A percentile compares a stretch with the other conserved stretches of the same genome.
Evolutionary conservation across 2,888 invertebrate genomes (phyloP).

Genomic region (Pherbina coryleti): DNA sequence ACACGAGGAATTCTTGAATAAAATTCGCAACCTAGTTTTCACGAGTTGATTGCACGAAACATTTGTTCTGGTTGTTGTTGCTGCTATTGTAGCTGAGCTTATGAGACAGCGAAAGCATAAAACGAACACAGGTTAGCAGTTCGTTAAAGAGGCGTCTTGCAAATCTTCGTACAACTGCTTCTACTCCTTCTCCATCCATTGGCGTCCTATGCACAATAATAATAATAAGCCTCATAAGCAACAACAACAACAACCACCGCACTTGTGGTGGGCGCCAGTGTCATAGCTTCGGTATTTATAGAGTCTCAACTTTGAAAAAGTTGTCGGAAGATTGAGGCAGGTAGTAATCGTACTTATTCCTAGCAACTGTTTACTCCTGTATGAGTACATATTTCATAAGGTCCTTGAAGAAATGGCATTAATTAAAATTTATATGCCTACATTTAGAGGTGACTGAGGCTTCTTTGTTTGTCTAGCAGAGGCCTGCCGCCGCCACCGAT

Average conservation of each 20-base stretch:
- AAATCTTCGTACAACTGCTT: neutral
- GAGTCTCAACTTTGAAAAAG: no score
- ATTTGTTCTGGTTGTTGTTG: slow-evolving; percentile 40
- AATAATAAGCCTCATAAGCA: no score
- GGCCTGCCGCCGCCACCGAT: neutral
- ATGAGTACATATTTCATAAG: neutral
- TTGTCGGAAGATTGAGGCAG: neutral
- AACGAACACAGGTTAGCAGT: slow-evolving; percentile 44
- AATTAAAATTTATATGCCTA: slow-evolving; percentile 16
- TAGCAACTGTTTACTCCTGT: neutral
- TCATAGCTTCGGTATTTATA: no score
- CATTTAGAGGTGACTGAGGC: slow-evolving; percentile 8
- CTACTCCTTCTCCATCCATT: neutral
- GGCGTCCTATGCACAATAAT: no score
- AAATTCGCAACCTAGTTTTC: slow-evolving; percentile 46
- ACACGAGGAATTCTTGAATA: slow-evolving; percentile 12
- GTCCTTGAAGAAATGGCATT: slow-evolving; percentile 20
- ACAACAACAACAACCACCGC: no score
- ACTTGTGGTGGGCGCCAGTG: no score
- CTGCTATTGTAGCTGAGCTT: slow-evolving; percentile 40
- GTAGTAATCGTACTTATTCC: neutral
- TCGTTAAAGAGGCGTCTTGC: neutral
- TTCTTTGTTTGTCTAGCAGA: neutral
- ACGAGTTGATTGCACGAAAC: slow-evolving; percentile 37
- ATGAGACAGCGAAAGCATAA: slow-evolving; percentile 27